These are phyloP conservation scores for Meles meles DNA, from an alignment of 2,113 vertebrate genomes.

Conservation along the genomic window DNA sequence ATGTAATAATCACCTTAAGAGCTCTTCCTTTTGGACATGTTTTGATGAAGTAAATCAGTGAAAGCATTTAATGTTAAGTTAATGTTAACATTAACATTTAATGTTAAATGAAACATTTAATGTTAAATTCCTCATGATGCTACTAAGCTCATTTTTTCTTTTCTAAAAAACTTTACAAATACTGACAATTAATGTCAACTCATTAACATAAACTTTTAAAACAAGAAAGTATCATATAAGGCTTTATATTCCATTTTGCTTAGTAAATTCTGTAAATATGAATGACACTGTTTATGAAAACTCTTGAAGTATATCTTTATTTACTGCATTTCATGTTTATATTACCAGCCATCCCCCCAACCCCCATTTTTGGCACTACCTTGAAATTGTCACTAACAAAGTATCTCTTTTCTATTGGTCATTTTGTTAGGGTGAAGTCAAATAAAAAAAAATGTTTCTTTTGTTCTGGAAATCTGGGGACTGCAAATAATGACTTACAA, in stretches of 20 bases:
- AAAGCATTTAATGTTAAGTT: background rate
- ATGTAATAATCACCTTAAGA: slow-evolving; percentile 54
- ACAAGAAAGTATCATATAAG: background rate
- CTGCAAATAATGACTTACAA: background rate
- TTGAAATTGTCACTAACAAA: background rate
- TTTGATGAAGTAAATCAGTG: slow-evolving; percentile 47
- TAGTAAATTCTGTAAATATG: background rate
- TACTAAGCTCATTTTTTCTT: background rate
- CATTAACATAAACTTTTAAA: background rate
- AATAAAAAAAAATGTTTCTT: background rate
- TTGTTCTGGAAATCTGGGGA: background rate
- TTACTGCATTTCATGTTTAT: background rate
- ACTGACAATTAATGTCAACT: background rate
- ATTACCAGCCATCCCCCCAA: background rate
- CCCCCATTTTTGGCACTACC: background rate
- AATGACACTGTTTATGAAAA: background rate
- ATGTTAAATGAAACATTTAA: background rate
- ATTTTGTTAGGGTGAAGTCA: background rate
- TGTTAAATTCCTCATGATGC: background rate
- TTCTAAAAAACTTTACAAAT: background rate
- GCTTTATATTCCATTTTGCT: background rate
- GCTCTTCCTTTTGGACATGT: slow-evolving; percentile 14
- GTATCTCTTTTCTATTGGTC: background rate
- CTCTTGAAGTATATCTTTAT: background rate
- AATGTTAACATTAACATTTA: too few relatives aligned